Conservation (phyloP, 1,140 invertebrate species). For the Conus ventricosus region DNA sequence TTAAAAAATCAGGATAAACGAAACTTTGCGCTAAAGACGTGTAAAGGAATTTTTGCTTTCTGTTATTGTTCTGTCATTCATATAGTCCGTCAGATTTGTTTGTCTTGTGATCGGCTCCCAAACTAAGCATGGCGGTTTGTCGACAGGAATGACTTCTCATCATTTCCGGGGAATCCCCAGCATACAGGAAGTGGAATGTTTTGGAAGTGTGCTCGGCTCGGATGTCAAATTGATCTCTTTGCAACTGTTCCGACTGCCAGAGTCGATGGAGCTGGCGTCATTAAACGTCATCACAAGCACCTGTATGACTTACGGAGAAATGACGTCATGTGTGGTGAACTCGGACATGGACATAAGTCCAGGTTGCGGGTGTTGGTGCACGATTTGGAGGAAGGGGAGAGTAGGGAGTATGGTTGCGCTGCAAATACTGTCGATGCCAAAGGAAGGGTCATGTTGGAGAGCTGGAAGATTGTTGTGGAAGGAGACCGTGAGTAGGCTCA, state of each 20-base stretch:
- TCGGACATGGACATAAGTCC: neutral
- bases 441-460: neutral
- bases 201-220: neutral
- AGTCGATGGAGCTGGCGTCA: neutral
- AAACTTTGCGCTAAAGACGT: too few relatives aligned
- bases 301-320: constrained; percentile 14
- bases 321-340: constrained; percentile 7
- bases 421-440: neutral
- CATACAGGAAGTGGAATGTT: constrained; percentile 33
- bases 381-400: constrained; percentile 28
- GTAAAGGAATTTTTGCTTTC: too few relatives aligned
- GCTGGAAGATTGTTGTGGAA: neutral
- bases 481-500: neutral
- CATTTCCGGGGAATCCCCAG: constrained; percentile 23
- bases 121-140: neutral
- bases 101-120: too few relatives aligned
- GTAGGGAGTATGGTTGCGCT: constrained; percentile 20
- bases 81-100: too few relatives aligned
- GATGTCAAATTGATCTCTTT: constrained; percentile 23
- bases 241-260: constrained; percentile 14
- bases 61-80: too few relatives aligned
- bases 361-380: constrained; percentile 6
- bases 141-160: constrained; percentile 21
- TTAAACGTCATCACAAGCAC: neutral
- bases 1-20: too few relatives aligned